Conservation (phyloP, 2,797 vertebrate species). For the Pangasius krempfi region DNA sequence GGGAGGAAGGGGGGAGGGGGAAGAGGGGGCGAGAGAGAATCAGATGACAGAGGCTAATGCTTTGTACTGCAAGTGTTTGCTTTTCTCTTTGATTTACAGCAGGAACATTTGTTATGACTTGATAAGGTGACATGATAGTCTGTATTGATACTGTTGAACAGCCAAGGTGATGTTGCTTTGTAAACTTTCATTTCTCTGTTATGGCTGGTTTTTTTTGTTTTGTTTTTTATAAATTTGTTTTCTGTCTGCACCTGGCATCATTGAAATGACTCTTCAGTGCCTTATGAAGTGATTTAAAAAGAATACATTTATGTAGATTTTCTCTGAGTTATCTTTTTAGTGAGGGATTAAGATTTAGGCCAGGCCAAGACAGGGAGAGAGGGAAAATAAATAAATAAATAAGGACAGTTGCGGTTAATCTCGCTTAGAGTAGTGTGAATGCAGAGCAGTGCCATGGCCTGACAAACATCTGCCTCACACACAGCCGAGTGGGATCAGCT, state of each 20-base stretch:
- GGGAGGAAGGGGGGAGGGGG: not conserved
- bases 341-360: conserved; percentile 69
- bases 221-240: not conserved
- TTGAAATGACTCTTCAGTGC: conserved; percentile 31
- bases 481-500: conserved; percentile 75
- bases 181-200: conserved; percentile 35
- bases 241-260: conserved; percentile 16
- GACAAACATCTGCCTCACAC: conserved; percentile 76
- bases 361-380: conserved; percentile 43
- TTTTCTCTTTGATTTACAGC: conserved; percentile 46
- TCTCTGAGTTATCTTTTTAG: conserved; percentile 2
- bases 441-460: conserved; percentile 69
- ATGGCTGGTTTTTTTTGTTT: not conserved
- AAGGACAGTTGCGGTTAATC: conserved; percentile 72
- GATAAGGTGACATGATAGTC: conserved; percentile 32
- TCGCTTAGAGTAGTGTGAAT: conserved; percentile 68
- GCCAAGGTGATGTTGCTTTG: conserved; percentile 25
- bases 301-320: conserved; percentile 12
- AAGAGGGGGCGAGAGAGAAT: conserved; percentile 21
- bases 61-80: conserved; percentile 47
- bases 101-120: conserved; percentile 49
- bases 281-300: conserved; percentile 33
- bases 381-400: conserved; percentile 67
- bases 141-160: conserved; percentile 29
- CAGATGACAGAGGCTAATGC: conserved; percentile 42